Evolutionary conservation across 2,113 vertebrate species (phyloP), one percentile per base, ranked within the genome.

Genomic region (Apeltes quadracus): DNA sequence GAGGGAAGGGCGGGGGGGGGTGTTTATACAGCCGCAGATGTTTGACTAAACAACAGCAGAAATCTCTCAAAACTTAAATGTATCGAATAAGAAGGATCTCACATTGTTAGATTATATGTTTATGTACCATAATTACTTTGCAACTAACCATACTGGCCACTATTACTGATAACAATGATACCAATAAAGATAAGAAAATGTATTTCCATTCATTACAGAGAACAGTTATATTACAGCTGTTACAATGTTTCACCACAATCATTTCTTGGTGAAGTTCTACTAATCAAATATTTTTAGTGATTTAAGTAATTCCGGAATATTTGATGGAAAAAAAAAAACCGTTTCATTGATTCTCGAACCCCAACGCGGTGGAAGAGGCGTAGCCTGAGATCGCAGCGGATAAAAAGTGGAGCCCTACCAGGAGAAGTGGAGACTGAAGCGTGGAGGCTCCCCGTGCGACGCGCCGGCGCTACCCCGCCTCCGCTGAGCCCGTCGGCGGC

Each of bases 381-480:
- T 23, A 20, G 10, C 22, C 4, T 16, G 7, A 44, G 27, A 57
- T 63, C 5, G 14, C 38, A 3, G 25, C 29, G 74, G 43, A 51
- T 34, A 16, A 66, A 81, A 58, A 25, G n/a, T 29, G 22, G 11
- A 62, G 55, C 62, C 91, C 78, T 92, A 93, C 92, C 92, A 78
- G 74, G 66, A 71, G n/a, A n/a, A n/a, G 84, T 32, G 29, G 53
- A 65, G 64, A 64, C 53, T 82, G 76, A 58, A 84, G 80, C 76
- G 38, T 79, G 66, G 43, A 74, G 57, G 74, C 65, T 78, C 63
- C 84, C 82, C 55, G 55, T 44, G 79, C 44, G 69, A 32, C 63
- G 25, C 48, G 65, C 14, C 75, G 61, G 68, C 56, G 48, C 62
- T 44, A 55, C 56, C 53, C 69, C 62, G 46, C 67, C 75, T 82